Evolutionary conservation across 2,113 vertebrate genomes (phyloP), one percentile per base, ranked within the genome.

Genomic region (Alces alces): DNA sequence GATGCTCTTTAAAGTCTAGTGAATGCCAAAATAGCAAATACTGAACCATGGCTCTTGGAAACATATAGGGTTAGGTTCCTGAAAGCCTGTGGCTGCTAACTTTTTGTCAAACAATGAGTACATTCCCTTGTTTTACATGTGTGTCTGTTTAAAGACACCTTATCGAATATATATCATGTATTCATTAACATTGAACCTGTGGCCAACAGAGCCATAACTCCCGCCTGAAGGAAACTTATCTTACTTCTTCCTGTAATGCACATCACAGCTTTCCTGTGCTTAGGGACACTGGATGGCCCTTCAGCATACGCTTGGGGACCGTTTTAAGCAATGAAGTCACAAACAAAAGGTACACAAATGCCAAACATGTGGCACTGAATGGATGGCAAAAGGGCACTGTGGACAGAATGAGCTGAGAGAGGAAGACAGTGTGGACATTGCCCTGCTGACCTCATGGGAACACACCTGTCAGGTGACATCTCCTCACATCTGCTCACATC

Each of bases 391-490:
- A 82, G 66, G 30, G 52, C 39, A 15, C 23, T 83, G 27, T 85
- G 64, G 61, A 64, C 27, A 43, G 2, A 2, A 25, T 10, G 28
- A 78, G 36, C 36, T 19, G 16, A 36, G 25, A 25, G 11, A n/a
- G n/a, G 43, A 90, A 47, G 23, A 25, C 43, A 43, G 79, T 54
- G 10, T 12, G 10, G 43, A 13, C 47, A 1, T 2, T 25, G 6
- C 11, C 5, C 55, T 58, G 39, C 21, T 66, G 45, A 43, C 28
- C 43, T 30, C 79, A 19, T 0, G 1, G 0, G 19, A 36, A 19
- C 10, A 0, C 1, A 6, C 33, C 2, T 14, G 13, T 50, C 23
- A 4, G 57, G 50, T 58, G 66, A 28, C 23, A 9, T 11, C 7
- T 54, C 43, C 55, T 2, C 25, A 30, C 9, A 43, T 90, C 39